A percentile compares a stretch with the other conserved stretches of the same genome.
These are phyloP conservation scores for Odontophorus gujanensis DNA, from an alignment of 2,113 vertebrate species.

Conservation along the genomic window DNA sequence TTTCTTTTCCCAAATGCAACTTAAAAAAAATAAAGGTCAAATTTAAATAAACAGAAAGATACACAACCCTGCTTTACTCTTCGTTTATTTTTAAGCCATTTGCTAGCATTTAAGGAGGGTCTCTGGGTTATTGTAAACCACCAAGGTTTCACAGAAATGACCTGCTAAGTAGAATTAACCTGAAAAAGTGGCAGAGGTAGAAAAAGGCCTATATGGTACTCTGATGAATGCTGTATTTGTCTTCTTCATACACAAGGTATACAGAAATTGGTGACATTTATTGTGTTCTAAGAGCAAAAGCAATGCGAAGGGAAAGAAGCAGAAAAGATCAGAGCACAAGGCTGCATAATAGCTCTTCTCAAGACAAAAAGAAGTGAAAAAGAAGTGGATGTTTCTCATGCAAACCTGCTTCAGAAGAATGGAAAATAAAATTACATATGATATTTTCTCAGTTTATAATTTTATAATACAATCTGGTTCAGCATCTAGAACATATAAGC, in stretches of 20 bases:
- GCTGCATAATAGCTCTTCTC: not conserved
- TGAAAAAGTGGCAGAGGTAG: not conserved
- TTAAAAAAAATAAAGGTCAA: constrained; percentile 50
- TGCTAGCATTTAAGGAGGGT: not conserved
- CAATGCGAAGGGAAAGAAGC: not conserved
- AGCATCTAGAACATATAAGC: constrained; percentile 33
- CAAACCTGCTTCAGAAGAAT: not conserved
- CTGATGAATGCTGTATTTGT: not conserved
- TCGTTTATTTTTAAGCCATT: not conserved
- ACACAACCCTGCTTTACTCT: not conserved
- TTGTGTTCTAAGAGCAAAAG: constrained; percentile 29
- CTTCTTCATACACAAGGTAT: not conserved
- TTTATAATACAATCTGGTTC: constrained; percentile 9
- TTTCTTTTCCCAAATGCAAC: not conserved
- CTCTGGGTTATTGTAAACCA: not conserved
- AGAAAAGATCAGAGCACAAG: not conserved
- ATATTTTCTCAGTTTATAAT: constrained; percentile 43
- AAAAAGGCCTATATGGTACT: not conserved
- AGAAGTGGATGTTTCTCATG: not conserved
- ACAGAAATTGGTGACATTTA: not conserved
- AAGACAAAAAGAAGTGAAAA: not conserved
- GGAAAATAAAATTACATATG: not conserved
- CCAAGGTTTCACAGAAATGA: not conserved
- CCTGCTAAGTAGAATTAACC: not conserved
- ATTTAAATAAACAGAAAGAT: constrained; percentile 37